Base-by-base conservation (phyloP, 2,113 vertebrate genomes). In the Microtus ochrogaster region DNA sequence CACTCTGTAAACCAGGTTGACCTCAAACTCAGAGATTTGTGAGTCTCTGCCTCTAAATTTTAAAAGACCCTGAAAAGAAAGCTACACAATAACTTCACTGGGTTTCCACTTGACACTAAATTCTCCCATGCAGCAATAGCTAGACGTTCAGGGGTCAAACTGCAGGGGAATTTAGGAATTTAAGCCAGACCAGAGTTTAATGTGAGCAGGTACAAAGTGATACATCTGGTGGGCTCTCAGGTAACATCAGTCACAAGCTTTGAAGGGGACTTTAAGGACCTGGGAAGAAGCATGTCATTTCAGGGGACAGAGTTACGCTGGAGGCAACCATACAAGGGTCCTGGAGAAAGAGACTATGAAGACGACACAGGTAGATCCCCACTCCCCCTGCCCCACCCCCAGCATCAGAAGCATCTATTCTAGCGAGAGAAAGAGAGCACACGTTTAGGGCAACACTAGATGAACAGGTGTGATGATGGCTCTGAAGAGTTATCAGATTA, bases 81-180 rank as follows among this genome's bases (percentile, higher is more conserved):
- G 7, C 1, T 26, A 82, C 2, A 81, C 3, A 82, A 19, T 72
- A 74, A 79, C 47, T 88, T 94, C 68, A 49, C 24, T 26, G 76
- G 17, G 55, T 83, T 94, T 84, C 73, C 49, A 19, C 61, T 33
- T 90, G 76, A 95, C 41, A 90, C 30, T 87, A 77, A 94, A 88
- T 84, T 90, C 63, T n/a, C 24, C 39, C 30, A 88, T 58, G 70
- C n/a, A 94, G 84, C 63, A 90, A 58, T 14, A 94, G 66, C 14
- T 44, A 94, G 41, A 41, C 7, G n/a, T 55, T 30, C 39, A 52
- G 58, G 39, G 68, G 17, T 76, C 41, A 91, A 39, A 83, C 19
- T 13, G 63, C 7, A 65, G 30, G 33, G 72, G 36, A 86, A 90
- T 21, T 86, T 72, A 88, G 94, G 72, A 70, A 95, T 63, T 14